Base-by-base conservation (phyloP, 2,797 vertebrate species). In the Acipenser oxyrinchus region DNA sequence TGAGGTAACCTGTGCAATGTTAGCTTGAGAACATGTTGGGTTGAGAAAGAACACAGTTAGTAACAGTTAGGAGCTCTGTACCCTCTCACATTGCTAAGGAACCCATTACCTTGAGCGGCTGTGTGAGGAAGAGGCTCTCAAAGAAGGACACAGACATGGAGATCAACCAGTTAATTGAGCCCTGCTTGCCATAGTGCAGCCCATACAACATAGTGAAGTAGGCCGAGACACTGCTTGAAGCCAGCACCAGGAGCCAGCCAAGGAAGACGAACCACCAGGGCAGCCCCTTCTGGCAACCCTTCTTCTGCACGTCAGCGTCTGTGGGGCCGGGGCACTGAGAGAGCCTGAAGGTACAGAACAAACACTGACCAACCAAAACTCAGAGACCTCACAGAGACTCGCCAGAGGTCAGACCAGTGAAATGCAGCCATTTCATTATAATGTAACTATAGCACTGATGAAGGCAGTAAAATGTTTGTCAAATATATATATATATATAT, bases 151-250 rank as follows among this genome's bases (percentile, higher is more conserved):
- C 87, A 4, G 84, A 75, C 92, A 95, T 93, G 76, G 95, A 98
- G 78, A 98, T 92, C 12, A 99, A 87, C 96, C 96, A 99, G 77
- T 88, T 93, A 70, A 96, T 87, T 15, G 96, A 98, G 71, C 91
- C 92, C n/a, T 93, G 88, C 70, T 92, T 90, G 60, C 96, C 94
- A 0, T 97, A 97, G 1, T 91, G 95, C 72, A 99, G 82, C 48
- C 95, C 94, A 0, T 97, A 98, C 73, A 98, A 86, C 93, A 95
- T 95, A 8, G 95, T 98, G 69, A 96, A 96, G 81, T 93, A 99
- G 69, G 84, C 95, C 0, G 94, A 94, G 49, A 94, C 89, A 0
- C 84, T 68, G 0, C 95, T 95, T 65, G 93, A 96, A 61, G 85
- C 84, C 0, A 76, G 81, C 70, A 98, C 89, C 62, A 99, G 86